Base-by-base conservation (phyloP, 1,140 invertebrate species). In the Anagrus nilaparvatae region DNA sequence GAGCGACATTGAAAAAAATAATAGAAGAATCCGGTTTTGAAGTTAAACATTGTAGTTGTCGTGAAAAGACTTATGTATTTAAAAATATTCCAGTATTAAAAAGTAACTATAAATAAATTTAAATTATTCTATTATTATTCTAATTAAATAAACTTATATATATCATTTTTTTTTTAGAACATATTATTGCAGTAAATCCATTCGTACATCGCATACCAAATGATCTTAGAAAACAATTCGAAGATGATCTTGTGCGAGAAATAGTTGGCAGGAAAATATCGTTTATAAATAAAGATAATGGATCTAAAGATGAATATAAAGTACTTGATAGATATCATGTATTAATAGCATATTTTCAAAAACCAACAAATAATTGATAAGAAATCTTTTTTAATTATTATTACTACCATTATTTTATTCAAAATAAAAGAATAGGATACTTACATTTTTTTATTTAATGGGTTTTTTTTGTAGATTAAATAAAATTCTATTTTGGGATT, bases 101-200 rank as follows among this genome's bases (percentile, higher is more conserved):
- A 73, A 73, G 79, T 80, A 65, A 70, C 65, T 63, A 36, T 5
- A 21, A 2, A 30, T 20, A 40, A 29, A 34, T 30, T 18, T 31
- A 25, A 34, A 24, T 24, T 27, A 17, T 14, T 7, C 12, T 18
- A 28, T 35, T 35, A n/a, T n/a, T n/a, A n/a, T n/a, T n/a, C n/a
- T n/a, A n/a, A n/a, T n/a, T n/a, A 33, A 29, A 19, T 31, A 21
- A 35, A 7, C 6, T 7, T 33, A 23, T 21, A 17, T 23, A 33
- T 25, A 19, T 16, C 10, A n/a, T 19, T 42, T 34, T 40, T 33
- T 17, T 69, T 63, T 31, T 54, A 85, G 84, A 79, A 51, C 77
- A 82, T 19, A 68, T 79, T 0, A 67, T 67, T 43, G 82, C 84
- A 0, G 76, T 88, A 4, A 86, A 83, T 56, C 85, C 86, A 0